These are phyloP conservation scores for Fregata magnificens DNA, from an alignment of 2,113 vertebrate species.

Conservation along the genomic window DNA sequence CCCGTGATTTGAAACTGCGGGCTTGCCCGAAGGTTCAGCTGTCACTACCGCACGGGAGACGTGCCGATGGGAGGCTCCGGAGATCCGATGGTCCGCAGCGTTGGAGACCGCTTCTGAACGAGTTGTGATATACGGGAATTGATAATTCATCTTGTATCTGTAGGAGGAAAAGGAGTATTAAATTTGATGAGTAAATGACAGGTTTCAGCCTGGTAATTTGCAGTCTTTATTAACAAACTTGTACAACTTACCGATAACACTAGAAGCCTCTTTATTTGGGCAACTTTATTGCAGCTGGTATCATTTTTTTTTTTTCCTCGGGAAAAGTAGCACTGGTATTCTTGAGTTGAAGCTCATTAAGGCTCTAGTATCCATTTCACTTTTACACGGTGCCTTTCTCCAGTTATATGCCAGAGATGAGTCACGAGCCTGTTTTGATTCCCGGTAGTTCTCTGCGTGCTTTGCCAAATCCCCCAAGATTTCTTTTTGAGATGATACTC, in stretches of 20 bases:
- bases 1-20: neutral
- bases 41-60: neutral
- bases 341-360: neutral
- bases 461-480: slow-evolving; percentile 19
- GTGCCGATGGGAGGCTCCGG: slow-evolving; percentile 5
- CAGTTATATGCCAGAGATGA: neutral
- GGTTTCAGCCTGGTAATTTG: slow-evolving; percentile 65
- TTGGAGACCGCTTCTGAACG: slow-evolving; percentile 45
- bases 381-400: neutral
- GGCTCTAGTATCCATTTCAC: neutral
- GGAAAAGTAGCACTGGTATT: neutral
- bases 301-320: neutral
- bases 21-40: neutral
- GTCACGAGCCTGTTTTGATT: slow-evolving; percentile 30
- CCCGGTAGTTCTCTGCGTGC: neutral
- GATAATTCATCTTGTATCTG: slow-evolving; percentile 63
- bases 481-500: neutral
- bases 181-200: slow-evolving; percentile 69
- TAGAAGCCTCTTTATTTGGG: neutral
- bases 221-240: slow-evolving; percentile 65
- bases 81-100: slow-evolving; percentile 21
- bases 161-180: slow-evolving; percentile 62
- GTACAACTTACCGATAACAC: slow-evolving; percentile 29
- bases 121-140: slow-evolving; percentile 35
- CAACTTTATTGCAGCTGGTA: neutral